Evolutionary conservation across 2,888 invertebrate genomes (phyloP).

Genomic region (Pediacus dermestoides): DNA sequence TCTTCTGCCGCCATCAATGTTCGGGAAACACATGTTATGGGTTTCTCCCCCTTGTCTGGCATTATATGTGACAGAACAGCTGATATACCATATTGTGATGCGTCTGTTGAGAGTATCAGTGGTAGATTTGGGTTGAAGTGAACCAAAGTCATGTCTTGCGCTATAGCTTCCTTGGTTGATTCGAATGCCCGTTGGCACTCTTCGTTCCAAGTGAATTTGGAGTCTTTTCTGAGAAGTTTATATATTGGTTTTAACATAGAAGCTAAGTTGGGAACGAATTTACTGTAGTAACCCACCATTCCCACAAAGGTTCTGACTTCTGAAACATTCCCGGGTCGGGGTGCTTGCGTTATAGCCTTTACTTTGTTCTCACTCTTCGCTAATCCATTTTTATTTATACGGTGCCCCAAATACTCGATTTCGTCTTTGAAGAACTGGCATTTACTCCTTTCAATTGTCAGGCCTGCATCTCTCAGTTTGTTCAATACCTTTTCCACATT

Average conservation of each 20-base stretch:
- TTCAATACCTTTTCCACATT: slow-evolving; percentile 16
- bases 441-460: slow-evolving; percentile 14
- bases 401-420: slow-evolving; percentile 25
- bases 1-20: too few species aligned
- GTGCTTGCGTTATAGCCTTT: neutral
- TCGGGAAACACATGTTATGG: too few species aligned
- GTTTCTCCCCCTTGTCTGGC: too few species aligned
- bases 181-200: slow-evolving; percentile 1
- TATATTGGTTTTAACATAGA: slow-evolving; percentile 1
- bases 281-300: slow-evolving; percentile 24
- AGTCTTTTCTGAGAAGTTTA: slow-evolving; percentile 1
- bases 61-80: too few species aligned
- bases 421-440: slow-evolving; percentile 20
- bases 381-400: slow-evolving; percentile 13
- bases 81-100: slow-evolving; percentile 1
- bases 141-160: neutral
- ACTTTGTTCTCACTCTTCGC: neutral
- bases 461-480: slow-evolving; percentile 10
- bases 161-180: neutral
- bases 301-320: slow-evolving; percentile 3
- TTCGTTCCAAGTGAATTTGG: neutral
- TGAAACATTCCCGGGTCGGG: neutral
- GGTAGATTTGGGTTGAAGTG: slow-evolving; percentile 2
- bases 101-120: neutral
- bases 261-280: slow-evolving; percentile 17